Evolutionary conservation across 1,140 invertebrate species (phyloP).

Genomic region (Bombus turneri): DNA sequence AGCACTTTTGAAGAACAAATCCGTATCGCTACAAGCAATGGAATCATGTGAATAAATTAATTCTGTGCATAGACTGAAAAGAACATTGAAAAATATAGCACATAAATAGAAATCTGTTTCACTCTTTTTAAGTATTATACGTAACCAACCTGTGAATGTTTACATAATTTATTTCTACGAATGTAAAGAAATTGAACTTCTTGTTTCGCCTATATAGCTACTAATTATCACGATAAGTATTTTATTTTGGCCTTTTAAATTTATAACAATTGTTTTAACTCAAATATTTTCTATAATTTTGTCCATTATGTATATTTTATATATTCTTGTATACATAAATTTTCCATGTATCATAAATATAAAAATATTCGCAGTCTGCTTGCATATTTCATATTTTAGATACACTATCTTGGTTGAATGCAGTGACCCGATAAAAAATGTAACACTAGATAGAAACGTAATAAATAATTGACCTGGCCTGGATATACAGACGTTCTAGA

Average conservation of each 20-base stretch:
- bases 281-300: too few relatives aligned
- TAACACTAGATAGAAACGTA: too few relatives aligned
- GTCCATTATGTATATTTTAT: too few relatives aligned
- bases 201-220: too few relatives aligned
- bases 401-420: background rate
- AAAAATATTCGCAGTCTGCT: background rate
- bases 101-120: background rate
- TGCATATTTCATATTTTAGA: background rate
- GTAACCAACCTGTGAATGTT: background rate
- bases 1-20: background rate
- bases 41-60: background rate
- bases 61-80: background rate
- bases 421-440: background rate
- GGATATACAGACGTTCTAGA: background rate
- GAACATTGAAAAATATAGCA: background rate
- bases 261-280: too few relatives aligned
- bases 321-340: background rate
- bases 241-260: too few relatives aligned
- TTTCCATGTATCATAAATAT: background rate
- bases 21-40: too few relatives aligned
- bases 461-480: conserved; percentile 13
- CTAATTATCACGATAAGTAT: too few relatives aligned
- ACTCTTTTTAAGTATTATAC: background rate
- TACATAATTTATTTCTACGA: background rate
- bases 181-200: too few relatives aligned